Evolutionary conservation across 2,797 vertebrate species (phyloP).

Genomic region (Petrocephalus sullivani): DNA sequence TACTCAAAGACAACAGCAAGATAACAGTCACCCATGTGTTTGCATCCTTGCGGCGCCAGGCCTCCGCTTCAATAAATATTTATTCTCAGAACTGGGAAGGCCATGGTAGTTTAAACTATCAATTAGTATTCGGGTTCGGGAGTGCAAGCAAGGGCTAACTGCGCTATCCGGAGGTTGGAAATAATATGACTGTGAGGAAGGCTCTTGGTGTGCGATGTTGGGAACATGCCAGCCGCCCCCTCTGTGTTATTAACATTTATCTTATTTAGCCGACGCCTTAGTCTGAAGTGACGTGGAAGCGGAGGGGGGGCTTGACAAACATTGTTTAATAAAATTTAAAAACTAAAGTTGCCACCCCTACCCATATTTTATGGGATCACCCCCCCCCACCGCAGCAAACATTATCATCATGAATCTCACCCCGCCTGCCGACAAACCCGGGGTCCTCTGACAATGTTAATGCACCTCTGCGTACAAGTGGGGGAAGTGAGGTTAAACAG

Average conservation of each 20-base stretch:
- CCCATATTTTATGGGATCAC: not conserved
- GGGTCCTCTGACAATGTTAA: no score
- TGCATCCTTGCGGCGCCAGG: not conserved
- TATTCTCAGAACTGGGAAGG: slow-evolving; percentile 9
- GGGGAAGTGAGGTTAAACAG: no score
- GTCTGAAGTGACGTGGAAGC: not conserved
- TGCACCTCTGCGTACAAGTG: no score
- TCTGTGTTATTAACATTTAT: not conserved
- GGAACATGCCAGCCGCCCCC: not conserved
- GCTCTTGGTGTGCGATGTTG: not conserved
- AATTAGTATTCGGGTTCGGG: not conserved
- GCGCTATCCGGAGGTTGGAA: not conserved
- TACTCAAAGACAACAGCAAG: not conserved
- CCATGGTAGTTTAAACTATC: slow-evolving; percentile 10
- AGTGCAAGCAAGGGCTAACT: not conserved
- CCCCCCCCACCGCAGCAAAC: not conserved
- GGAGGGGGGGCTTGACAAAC: not conserved
- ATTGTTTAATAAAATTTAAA: not conserved
- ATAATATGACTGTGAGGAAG: not conserved
- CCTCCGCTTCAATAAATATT: slow-evolving; percentile 21
- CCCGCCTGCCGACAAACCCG: no score
- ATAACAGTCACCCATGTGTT: slow-evolving; percentile 8
- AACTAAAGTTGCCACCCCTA: not conserved
- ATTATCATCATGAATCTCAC: not conserved
- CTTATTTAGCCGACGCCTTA: not conserved